A percentile compares a stretch with the other conserved stretches of the same genome.
These are phyloP conservation scores for Hyles vespertilio DNA, from an alignment of 1,140 invertebrate species.

Conservation along the genomic window DNA sequence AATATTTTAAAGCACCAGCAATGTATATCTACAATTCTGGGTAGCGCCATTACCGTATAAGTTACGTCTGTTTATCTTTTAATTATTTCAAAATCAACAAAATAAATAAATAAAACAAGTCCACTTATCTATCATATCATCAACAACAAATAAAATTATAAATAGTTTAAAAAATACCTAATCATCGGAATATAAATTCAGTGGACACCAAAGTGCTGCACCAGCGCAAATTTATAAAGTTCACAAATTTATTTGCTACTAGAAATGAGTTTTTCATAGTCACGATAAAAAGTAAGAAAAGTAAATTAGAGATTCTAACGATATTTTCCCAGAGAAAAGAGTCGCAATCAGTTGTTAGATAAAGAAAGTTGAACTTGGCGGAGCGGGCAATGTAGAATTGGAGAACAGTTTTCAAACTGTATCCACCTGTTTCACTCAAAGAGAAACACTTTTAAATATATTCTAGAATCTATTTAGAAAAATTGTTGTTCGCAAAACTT, in stretches of 20 bases:
- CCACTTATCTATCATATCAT: too few species aligned
- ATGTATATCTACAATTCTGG: too few species aligned
- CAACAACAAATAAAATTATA: too few species aligned
- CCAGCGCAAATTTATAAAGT: conserved; percentile 1
- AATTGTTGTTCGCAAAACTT: neutral
- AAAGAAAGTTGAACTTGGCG: conserved; percentile 52
- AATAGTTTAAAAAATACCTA: too few species aligned
- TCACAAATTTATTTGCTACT: conserved; percentile 13
- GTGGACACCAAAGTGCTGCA: too few species aligned
- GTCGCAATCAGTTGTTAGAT: conserved; percentile 61
- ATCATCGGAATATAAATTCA: too few species aligned
- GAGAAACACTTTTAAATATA: conserved; percentile 18
- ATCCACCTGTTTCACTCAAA: conserved; percentile 33
- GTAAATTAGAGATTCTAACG: conserved; percentile 43
- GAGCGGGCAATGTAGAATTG: conserved; percentile 50
- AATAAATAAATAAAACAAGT: too few species aligned
- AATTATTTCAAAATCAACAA: too few species aligned
- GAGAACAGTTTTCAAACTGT: conserved; percentile 47
- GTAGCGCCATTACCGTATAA: too few species aligned
- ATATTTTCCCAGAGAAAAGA: conserved; percentile 49
- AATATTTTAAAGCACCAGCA: too few species aligned
- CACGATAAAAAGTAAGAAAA: conserved; percentile 40
- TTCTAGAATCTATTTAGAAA: conserved; percentile 9
- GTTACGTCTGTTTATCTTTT: too few species aligned
- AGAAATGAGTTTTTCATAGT: conserved; percentile 21